These are phyloP conservation scores for Lates japonicus DNA, from an alignment of 2,797 vertebrate species.

Conservation along the genomic window DNA sequence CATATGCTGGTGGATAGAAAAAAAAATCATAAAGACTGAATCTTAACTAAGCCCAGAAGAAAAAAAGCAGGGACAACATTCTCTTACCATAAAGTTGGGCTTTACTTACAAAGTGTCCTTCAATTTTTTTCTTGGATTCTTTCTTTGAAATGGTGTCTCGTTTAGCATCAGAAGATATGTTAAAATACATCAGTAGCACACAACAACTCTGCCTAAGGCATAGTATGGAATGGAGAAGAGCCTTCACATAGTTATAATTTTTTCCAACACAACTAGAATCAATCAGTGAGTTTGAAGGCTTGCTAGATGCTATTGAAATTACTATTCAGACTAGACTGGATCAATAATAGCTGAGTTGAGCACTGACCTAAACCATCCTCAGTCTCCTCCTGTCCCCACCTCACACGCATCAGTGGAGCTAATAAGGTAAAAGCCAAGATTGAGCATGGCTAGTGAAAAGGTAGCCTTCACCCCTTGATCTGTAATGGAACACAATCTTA, in stretches of 20 bases:
- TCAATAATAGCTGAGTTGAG: conserved; percentile 75
- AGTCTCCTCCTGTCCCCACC: conserved; percentile 55
- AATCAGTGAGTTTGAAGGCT: conserved; percentile 64
- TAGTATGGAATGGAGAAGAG: conserved; percentile 59
- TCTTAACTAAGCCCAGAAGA: conserved; percentile 1
- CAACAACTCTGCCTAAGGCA: conserved; percentile 47
- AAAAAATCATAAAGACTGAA: neutral
- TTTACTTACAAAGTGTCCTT: neutral
- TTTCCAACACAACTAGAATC: conserved; percentile 70
- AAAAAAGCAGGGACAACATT: neutral
- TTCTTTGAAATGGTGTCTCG: conserved; percentile 31
- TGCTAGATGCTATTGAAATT: conserved; percentile 64
- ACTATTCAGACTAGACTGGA: conserved; percentile 68
- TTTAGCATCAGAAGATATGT: conserved; percentile 33
- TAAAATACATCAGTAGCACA: conserved; percentile 31
- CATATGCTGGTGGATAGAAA: neutral
- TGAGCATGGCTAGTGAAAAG: conserved; percentile 32
- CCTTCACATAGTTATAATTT: conserved; percentile 72
- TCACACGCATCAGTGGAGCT: conserved; percentile 62
- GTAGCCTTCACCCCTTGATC: conserved; percentile 35
- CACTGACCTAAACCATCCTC: conserved; percentile 65
- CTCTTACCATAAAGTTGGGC: neutral
- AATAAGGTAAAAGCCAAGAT: conserved; percentile 49
- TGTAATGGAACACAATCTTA: conserved; percentile 37
- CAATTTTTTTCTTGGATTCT: conserved; percentile 11